Conservation (phyloP, 2,113 vertebrate genomes). For the Hassar affinis region DNA sequence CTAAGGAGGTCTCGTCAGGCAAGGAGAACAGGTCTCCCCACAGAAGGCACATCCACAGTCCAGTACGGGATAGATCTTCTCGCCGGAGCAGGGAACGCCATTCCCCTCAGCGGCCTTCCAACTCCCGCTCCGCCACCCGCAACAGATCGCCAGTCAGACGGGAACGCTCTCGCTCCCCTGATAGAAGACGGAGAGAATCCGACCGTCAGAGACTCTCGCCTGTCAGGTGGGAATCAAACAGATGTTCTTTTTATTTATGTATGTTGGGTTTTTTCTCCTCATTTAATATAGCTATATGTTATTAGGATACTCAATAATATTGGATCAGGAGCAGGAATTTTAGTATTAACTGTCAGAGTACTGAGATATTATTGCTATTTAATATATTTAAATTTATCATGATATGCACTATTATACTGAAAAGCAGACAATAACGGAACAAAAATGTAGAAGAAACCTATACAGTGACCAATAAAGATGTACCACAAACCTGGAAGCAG, state of each 20-base stretch:
- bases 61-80: constrained; percentile 79
- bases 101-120: constrained; percentile 71
- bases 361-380: background rate
- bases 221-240: constrained; percentile 72
- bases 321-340: background rate
- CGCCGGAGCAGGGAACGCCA: constrained; percentile 77
- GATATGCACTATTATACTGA: background rate
- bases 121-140: constrained; percentile 80
- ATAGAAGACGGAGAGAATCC: constrained; percentile 79
- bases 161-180: constrained; percentile 78
- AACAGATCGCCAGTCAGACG: constrained; percentile 77
- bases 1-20: constrained; percentile 92
- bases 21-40: constrained; percentile 95
- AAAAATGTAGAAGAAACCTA: background rate
- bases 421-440: no score
- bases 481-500: background rate
- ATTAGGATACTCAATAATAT: background rate
- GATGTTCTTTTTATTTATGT: background rate
- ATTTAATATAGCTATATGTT: background rate
- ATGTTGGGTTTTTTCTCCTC: background rate
- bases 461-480: background rate
- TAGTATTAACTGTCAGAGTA: background rate
- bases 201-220: constrained; percentile 80
- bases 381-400: no score
- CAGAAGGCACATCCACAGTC: constrained; percentile 75